These are phyloP conservation scores for Phaetusa simplex DNA, from an alignment of 2,113 vertebrate genomes.

Conservation along the genomic window DNA sequence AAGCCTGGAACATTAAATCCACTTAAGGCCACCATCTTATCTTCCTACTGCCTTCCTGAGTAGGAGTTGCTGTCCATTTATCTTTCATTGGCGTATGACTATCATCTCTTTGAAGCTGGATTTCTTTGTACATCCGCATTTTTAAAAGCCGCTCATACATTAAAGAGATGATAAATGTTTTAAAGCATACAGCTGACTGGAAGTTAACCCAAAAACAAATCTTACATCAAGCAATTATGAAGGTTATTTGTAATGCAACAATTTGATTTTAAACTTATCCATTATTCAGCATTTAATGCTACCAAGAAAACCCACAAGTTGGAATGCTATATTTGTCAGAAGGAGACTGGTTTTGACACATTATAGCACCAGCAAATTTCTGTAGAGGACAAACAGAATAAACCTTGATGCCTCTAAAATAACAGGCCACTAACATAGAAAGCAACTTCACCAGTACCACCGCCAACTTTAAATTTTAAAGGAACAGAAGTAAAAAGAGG, in stretches of 20 bases:
- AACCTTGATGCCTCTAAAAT: background rate
- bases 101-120: background rate
- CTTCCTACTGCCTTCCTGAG: background rate
- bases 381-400: background rate
- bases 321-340: background rate
- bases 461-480: background rate
- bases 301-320: background rate
- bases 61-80: background rate
- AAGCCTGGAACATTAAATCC: background rate
- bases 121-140: background rate
- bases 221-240: background rate
- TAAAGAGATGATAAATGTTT: constrained; percentile 11
- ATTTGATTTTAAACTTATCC: background rate
- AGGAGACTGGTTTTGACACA: background rate
- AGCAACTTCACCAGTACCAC: background rate
- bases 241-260: constrained; percentile 6
- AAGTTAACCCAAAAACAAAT: background rate
- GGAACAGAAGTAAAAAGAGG: background rate
- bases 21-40: background rate
- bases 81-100: background rate
- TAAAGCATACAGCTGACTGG: constrained; percentile 24
- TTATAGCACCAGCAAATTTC: background rate
- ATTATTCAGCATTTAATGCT: constrained; percentile 20
- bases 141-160: constrained; percentile 26
- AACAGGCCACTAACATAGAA: background rate